Evolutionary conservation across 2,113 vertebrate genomes (phyloP).

Genomic region (Periophthalmodon schlosseri): DNA sequence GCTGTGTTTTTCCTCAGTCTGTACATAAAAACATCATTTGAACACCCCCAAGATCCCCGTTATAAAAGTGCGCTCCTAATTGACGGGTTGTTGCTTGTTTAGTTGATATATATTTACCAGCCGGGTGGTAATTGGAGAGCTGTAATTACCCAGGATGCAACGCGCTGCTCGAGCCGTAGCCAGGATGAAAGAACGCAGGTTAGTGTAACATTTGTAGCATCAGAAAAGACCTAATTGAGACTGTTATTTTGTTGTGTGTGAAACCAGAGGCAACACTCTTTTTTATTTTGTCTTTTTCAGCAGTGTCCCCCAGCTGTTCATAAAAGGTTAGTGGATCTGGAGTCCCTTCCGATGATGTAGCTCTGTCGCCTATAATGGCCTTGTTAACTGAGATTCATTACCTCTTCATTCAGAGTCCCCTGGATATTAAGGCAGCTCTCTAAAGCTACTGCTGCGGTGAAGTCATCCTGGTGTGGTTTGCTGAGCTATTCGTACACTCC

Average conservation of each 20-base stretch:
- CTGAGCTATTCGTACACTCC: slow-evolving; percentile 55
- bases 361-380: slow-evolving; percentile 58
- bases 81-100: slow-evolving; percentile 80
- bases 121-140: slow-evolving; percentile 74
- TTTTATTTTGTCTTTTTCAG: slow-evolving; percentile 27
- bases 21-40: slow-evolving; percentile 62
- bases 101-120: slow-evolving; percentile 79
- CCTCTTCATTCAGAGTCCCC: slow-evolving; percentile 55
- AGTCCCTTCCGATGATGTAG: slow-evolving; percentile 53
- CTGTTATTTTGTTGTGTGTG: slow-evolving; percentile 62
- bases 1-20: slow-evolving; percentile 31
- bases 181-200: slow-evolving; percentile 66
- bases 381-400: slow-evolving; percentile 72
- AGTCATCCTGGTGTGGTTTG: slow-evolving; percentile 61
- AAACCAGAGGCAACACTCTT: slow-evolving; percentile 2
- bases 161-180: slow-evolving; percentile 45
- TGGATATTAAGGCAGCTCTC: slow-evolving; percentile 56
- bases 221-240: slow-evolving; percentile 32
- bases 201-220: slow-evolving; percentile 51
- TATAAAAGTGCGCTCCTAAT: slow-evolving; percentile 73
- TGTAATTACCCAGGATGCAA: slow-evolving; percentile 75
- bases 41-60: slow-evolving; percentile 48
- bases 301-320: slow-evolving; percentile 45
- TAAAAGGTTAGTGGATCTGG: slow-evolving; percentile 52
- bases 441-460: slow-evolving; percentile 50